Conservation (phyloP, 2,797 vertebrate species). For the Tiaroga cobitis region DNA sequence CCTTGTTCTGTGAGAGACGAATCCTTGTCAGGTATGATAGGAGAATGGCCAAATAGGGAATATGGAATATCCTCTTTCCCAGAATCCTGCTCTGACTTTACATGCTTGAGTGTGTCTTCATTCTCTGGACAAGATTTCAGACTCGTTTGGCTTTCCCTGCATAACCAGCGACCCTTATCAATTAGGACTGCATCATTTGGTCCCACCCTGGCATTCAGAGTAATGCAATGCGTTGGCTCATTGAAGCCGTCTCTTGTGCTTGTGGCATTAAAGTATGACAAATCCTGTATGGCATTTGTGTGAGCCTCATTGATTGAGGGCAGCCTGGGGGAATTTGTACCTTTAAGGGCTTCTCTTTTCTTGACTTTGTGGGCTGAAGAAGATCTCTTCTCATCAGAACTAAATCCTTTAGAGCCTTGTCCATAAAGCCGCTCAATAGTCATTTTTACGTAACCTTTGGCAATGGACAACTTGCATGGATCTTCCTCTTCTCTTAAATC, state of each 20-base stretch:
- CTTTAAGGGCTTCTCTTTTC: slow-evolving; percentile 65
- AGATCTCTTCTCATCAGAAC: slow-evolving; percentile 67
- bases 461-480: slow-evolving; percentile 77
- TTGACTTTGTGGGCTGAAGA: slow-evolving; percentile 70
- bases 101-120: slow-evolving; percentile 75
- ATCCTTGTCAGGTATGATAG: slow-evolving; percentile 66
- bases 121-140: slow-evolving; percentile 81
- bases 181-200: slow-evolving; percentile 77
- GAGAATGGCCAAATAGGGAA: slow-evolving; percentile 75
- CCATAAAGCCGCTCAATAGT: slow-evolving; percentile 92
- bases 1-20: slow-evolving; percentile 78
- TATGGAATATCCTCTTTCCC: slow-evolving; percentile 77
- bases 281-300: slow-evolving; percentile 67
- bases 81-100: slow-evolving; percentile 67
- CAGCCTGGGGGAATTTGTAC: slow-evolving; percentile 60
- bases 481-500: slow-evolving; percentile 79
- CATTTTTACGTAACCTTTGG: slow-evolving; percentile 88
- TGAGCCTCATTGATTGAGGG: slow-evolving; percentile 70
- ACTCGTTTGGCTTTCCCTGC: slow-evolving; percentile 83
- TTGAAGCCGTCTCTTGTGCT: slow-evolving; percentile 65
- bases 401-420: slow-evolving; percentile 73
- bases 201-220: slow-evolving; percentile 64
- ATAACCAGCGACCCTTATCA: slow-evolving; percentile 83
- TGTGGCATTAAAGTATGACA: slow-evolving; percentile 78
- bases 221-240: slow-evolving; percentile 67